Conservation (phyloP, 2,888 invertebrate species). For the Nematopogon swammerdamellus region DNA sequence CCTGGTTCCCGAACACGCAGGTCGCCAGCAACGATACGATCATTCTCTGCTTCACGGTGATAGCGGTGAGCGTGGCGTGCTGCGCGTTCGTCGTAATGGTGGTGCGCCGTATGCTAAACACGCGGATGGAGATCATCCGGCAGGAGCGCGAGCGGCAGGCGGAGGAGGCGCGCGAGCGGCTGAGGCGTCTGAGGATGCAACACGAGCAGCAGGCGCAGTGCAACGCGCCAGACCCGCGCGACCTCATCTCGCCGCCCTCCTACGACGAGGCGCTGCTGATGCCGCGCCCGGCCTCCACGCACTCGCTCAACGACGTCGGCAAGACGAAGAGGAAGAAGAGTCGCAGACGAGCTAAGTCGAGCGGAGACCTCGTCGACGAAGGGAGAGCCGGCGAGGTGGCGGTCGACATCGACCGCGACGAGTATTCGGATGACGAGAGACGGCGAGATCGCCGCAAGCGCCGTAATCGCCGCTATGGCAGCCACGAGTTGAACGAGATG, state of each 20-base stretch:
- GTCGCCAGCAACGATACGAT: constrained; percentile 42
- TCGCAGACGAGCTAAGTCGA: constrained; percentile 49
- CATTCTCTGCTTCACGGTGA: constrained; percentile 57
- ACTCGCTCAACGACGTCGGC: constrained; percentile 50
- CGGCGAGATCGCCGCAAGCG: constrained; percentile 26
- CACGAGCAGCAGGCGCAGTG: constrained; percentile 52
- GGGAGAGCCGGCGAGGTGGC: constrained; percentile 38
- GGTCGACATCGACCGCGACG: constrained; percentile 31
- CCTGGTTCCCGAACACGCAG: constrained; percentile 51
- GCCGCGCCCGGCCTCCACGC: constrained; percentile 63
- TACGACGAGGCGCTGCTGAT: constrained; percentile 75
- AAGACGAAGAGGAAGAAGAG: constrained; percentile 32
- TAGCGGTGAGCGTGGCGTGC: constrained; percentile 51
- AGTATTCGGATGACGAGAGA: constrained; percentile 21
- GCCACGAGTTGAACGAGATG: constrained; percentile 43
- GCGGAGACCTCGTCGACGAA: constrained; percentile 46
- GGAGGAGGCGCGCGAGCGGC: constrained; percentile 55
- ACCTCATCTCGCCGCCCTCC: constrained; percentile 66
- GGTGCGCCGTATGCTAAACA: constrained; percentile 52
- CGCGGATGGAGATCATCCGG: constrained; percentile 44
- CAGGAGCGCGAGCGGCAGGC: constrained; percentile 54
- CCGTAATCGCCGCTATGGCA: constrained; percentile 32
- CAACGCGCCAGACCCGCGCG: constrained; percentile 67
- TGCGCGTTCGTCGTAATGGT: constrained; percentile 51
- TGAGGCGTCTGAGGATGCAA: constrained; percentile 50